Percentiles rank a stretch among this genome's conserved stretches.
phyloP scores from a whole-genome alignment of 2,888 invertebrate genomes.

The Cinara cedri region DNA sequence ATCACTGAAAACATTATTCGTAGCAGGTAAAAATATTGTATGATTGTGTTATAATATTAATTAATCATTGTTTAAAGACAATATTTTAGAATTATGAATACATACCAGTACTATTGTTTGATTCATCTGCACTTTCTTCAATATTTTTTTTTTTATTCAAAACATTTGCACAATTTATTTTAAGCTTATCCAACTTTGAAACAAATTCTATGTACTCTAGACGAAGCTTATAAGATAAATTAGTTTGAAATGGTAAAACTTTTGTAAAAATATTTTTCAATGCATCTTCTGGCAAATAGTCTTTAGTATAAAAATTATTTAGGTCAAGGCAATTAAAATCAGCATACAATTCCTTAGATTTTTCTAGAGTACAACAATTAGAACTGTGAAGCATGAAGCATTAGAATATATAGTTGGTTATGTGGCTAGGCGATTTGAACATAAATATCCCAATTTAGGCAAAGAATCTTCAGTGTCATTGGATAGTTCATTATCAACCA shows the following conservation, averaged over 20 bases:
- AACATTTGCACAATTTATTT: not conserved
- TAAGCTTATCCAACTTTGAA: not conserved
- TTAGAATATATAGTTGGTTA: conserved; percentile 22
- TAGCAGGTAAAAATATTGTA: conserved; percentile 1
- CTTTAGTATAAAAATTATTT: not conserved
- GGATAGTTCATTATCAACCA: conserved; percentile 2
- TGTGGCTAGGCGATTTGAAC: not conserved
- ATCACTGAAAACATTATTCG: not conserved
- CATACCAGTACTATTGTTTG: not conserved
- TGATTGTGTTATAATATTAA: conserved; percentile 7
- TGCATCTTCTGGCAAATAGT: not conserved
- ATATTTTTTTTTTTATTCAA: not conserved
- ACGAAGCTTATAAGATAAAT: no score
- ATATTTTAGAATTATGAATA: not conserved
- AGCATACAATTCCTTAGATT: not conserved
- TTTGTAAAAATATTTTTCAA: no score
- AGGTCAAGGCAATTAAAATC: not conserved
- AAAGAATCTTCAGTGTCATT: conserved; percentile 4
- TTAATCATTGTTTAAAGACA: conserved; percentile 1
- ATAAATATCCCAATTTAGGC: conserved; percentile 1
- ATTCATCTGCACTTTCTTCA: not conserved
- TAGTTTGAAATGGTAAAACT: no score
- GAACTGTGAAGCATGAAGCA: conserved; percentile 1
- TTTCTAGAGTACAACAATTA: conserved; percentile 3
- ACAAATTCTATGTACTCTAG: conserved; percentile 4